Percentiles rank a stretch among this genome's conserved stretches.
phyloP scores from a whole-genome alignment of 2,113 vertebrate genomes.

The Chaetorhynchus papuensis region DNA sequence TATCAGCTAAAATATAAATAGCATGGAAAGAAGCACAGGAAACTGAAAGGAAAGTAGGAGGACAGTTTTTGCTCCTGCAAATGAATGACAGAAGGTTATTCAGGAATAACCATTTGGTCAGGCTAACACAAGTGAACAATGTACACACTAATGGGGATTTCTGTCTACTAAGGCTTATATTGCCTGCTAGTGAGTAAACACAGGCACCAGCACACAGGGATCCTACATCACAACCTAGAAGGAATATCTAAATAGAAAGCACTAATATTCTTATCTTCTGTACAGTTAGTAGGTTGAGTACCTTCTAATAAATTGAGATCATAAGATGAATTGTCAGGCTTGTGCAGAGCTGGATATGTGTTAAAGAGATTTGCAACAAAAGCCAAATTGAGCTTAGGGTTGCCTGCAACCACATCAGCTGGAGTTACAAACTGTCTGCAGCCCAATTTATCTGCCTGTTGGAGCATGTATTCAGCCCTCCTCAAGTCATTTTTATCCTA shows the following conservation, averaged over 20 bases:
- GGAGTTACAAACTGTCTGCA: slow-evolving; percentile 95
- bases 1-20: neutral
- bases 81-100: neutral
- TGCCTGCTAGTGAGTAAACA: neutral
- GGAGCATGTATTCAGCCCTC: slow-evolving; percentile 90
- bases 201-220: neutral
- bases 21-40: neutral
- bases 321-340: slow-evolving; percentile 67
- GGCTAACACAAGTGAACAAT: neutral
- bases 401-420: slow-evolving; percentile 88
- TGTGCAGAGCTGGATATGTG: slow-evolving; percentile 81
- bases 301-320: slow-evolving; percentile 84
- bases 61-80: neutral
- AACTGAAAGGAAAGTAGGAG: neutral
- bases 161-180: neutral
- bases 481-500: slow-evolving; percentile 83
- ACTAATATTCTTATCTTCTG: neutral
- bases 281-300: slow-evolving; percentile 52
- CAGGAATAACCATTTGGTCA: neutral
- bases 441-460: slow-evolving; percentile 88
- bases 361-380: slow-evolving; percentile 98
- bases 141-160: neutral
- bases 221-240: neutral
- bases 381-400: slow-evolving; percentile 93
- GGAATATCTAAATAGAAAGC: neutral